phyloP scores from a whole-genome alignment of 2,113 vertebrate genomes.

The Psittacus erithacus region DNA sequence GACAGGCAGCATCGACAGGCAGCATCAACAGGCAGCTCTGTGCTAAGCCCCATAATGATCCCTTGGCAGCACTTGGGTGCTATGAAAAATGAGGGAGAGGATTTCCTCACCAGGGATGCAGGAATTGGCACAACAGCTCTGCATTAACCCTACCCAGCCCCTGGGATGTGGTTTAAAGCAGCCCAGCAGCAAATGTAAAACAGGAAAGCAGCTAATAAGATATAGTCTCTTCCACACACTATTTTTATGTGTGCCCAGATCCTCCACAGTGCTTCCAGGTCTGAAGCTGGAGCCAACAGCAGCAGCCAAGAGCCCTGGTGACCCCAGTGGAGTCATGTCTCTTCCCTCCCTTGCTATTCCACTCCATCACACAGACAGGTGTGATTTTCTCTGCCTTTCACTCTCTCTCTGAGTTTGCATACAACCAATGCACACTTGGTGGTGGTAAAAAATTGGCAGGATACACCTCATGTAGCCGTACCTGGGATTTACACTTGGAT shows the following conservation, averaged over 20 bases:
- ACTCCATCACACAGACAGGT: not conserved
- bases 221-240: not conserved
- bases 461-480: not conserved
- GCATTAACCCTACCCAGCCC: not conserved
- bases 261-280: not conserved
- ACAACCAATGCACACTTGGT: not conserved
- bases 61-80: not conserved
- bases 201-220: not conserved
- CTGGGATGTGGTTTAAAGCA: not conserved
- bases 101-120: not conserved
- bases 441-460: not conserved
- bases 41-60: not conserved
- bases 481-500: not conserved
- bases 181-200: not conserved
- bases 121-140: not conserved
- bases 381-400: not conserved
- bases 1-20: not conserved
- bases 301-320: not conserved
- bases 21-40: not conserved
- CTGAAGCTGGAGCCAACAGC: accelerated
- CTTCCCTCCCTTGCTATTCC: not conserved
- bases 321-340: not conserved
- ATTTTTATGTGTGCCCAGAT: not conserved
- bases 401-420: not conserved
- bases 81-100: not conserved